Evolutionary conservation across 1,140 invertebrate genomes (phyloP).

Genomic region (Teleogryllus occipitalis): DNA sequence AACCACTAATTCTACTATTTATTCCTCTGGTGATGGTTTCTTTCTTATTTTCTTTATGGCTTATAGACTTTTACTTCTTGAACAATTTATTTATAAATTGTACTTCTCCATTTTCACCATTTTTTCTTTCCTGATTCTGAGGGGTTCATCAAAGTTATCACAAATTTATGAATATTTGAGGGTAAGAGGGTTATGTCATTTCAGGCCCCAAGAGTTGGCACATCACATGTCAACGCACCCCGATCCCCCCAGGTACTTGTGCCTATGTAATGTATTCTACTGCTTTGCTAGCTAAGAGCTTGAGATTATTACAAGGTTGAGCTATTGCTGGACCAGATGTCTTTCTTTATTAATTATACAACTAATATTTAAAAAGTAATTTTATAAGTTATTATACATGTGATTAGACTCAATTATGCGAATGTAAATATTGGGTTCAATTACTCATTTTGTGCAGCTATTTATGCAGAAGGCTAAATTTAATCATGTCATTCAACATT

Average conservation of each 20-base stretch:
- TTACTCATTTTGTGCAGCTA: too few relatives aligned
- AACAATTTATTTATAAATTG: constrained; percentile 22
- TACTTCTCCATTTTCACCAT: constrained; percentile 33
- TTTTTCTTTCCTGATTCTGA: neutral
- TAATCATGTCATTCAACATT: too few relatives aligned
- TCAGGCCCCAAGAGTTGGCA: constrained; percentile 29
- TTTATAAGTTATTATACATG: too few relatives aligned
- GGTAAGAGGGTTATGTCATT: constrained; percentile 18
- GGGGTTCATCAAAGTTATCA: neutral
- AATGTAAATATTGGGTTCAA: too few relatives aligned
- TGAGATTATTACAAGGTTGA: too few relatives aligned
- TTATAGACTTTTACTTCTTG: neutral
- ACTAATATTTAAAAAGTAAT: too few relatives aligned
- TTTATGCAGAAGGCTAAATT: too few relatives aligned
- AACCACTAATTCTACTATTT: neutral
- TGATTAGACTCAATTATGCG: too few relatives aligned
- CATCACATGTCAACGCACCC: constrained; percentile 28
- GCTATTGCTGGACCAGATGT: too few relatives aligned
- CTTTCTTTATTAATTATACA: too few relatives aligned
- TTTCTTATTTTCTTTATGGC: neutral
- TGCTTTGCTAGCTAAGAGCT: too few relatives aligned
- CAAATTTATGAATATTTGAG: neutral
- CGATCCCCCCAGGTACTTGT: constrained; percentile 15
- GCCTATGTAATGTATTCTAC: too few relatives aligned
- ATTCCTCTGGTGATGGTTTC: neutral